A percentile compares a stretch with the other conserved stretches of the same genome.
phyloP scores from a whole-genome alignment of 2,888 invertebrate genomes.

The Rhopalosiphum nymphaeae region DNA sequence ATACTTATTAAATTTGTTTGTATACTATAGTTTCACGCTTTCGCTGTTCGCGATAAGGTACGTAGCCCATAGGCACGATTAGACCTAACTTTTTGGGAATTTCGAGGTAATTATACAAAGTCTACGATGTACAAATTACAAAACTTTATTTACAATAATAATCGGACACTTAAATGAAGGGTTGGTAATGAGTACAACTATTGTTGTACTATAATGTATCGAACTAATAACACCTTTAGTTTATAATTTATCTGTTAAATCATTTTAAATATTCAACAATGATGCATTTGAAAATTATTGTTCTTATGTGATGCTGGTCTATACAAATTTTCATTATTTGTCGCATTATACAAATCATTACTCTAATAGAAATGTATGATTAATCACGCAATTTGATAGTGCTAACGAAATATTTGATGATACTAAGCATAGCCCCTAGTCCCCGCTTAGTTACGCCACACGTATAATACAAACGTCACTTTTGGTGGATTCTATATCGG shows the following conservation, averaged over 20 bases:
- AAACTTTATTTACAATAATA: background rate
- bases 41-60: background rate
- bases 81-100: background rate
- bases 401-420: background rate
- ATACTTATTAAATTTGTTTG: background rate
- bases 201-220: too few relatives aligned
- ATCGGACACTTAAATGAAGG: background rate
- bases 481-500: background rate
- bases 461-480: background rate
- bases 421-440: background rate
- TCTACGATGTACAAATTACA: background rate
- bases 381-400: background rate
- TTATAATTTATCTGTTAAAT: background rate
- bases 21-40: background rate
- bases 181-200: background rate
- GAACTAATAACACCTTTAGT: background rate
- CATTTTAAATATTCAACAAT: background rate
- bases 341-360: background rate
- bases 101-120: background rate
- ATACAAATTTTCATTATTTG: background rate
- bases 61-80: background rate
- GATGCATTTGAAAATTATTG: background rate
- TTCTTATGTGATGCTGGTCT: background rate
- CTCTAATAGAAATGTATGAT: background rate
- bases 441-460: accelerated